Evolutionary conservation across 2,797 vertebrate species (phyloP).

Genomic region (Buceros bicornis): DNA sequence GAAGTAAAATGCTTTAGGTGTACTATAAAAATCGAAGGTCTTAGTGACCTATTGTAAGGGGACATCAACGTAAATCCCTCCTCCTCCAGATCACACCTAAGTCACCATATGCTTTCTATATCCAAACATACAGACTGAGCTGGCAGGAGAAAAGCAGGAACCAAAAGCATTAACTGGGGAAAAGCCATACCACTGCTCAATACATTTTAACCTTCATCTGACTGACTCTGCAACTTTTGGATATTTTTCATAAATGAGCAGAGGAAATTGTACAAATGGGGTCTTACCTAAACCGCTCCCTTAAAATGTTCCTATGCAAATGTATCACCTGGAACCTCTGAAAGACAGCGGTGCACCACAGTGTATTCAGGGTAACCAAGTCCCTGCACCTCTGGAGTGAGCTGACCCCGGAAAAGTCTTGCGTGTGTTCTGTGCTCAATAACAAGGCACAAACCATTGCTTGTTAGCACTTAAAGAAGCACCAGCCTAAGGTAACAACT

Average conservation of each 20-base stretch:
- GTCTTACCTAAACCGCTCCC: background rate
- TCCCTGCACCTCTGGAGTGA: background rate
- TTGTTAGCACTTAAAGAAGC: background rate
- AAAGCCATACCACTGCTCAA: background rate
- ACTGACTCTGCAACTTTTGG: background rate
- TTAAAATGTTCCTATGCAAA: background rate
- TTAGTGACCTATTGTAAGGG: background rate
- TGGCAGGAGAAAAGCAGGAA: background rate
- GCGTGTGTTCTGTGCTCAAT: accelerated
- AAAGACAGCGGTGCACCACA: background rate
- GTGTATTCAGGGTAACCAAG: background rate
- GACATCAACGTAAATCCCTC: background rate
- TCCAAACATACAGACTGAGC: background rate
- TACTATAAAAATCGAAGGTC: background rate
- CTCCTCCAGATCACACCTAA: background rate
- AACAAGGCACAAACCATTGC: background rate
- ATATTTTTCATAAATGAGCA: background rate
- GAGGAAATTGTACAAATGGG: background rate
- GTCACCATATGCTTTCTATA: background rate
- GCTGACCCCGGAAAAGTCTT: background rate
- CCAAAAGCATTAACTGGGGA: background rate
- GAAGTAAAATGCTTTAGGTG: background rate
- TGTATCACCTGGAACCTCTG: background rate
- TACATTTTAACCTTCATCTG: background rate
- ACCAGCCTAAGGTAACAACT: background rate